phyloP scores from a whole-genome alignment of 2,797 vertebrate genomes.

The Ispidina lecontei region DNA sequence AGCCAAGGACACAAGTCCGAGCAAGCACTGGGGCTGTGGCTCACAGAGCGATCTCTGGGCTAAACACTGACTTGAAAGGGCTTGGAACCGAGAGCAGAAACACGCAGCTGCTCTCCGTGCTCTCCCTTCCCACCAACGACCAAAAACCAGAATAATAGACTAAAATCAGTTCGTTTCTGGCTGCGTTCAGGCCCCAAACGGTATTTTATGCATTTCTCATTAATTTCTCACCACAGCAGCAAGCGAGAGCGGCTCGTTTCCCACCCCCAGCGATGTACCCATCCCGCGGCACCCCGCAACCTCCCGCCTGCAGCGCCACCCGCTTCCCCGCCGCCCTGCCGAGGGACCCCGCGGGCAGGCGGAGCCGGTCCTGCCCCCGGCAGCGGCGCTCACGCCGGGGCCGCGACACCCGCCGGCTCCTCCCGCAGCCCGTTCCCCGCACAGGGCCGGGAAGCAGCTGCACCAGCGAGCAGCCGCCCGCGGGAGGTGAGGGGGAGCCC shows the following conservation, averaged over 20 bases:
- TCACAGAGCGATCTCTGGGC: not conserved
- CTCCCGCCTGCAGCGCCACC: not conserved
- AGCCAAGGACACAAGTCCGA: not conserved
- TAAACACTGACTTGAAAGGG: not conserved
- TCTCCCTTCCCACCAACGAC: not conserved
- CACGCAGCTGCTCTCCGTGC: not conserved
- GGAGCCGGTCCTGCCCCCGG: not conserved
- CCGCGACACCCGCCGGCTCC: not conserved
- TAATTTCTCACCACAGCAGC: rapidly evolving
- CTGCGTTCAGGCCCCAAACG: not conserved
- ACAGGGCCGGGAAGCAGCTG: not conserved
- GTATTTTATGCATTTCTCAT: rapidly evolving
- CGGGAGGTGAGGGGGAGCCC: not conserved
- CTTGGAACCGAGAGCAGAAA: not conserved
- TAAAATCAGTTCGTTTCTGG: not conserved
- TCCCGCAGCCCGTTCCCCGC: not conserved
- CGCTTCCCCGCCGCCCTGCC: not conserved
- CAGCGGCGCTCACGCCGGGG: not conserved
- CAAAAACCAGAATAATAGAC: not conserved
- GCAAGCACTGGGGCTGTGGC: not conserved
- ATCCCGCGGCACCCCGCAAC: too few species aligned
- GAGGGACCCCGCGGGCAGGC: not conserved
- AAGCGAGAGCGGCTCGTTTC: rapidly evolving
- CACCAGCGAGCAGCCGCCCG: not conserved
- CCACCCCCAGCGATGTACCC: rapidly evolving